These are phyloP conservation scores for Platyrinchus mystaceus DNA, from an alignment of 2,797 vertebrate genomes.

Conservation along the genomic window DNA sequence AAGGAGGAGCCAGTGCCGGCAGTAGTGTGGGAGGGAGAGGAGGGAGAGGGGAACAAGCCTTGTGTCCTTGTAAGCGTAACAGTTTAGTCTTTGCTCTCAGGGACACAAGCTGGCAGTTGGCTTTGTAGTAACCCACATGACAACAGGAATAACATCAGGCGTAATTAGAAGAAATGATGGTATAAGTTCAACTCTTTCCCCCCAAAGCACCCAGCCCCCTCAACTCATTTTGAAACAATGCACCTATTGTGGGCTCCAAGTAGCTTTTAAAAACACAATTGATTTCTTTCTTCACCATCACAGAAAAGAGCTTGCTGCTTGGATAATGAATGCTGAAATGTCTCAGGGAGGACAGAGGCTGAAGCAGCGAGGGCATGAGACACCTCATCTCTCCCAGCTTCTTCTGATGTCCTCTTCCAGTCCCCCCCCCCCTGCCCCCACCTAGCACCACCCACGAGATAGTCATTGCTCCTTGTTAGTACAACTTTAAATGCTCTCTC, in stretches of 20 bases:
- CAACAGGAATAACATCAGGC: slow-evolving; percentile 71
- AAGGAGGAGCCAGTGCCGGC: neutral
- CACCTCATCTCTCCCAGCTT: neutral
- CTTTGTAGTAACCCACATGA: slow-evolving; percentile 71
- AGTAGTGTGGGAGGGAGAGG: neutral
- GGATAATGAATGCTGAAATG: slow-evolving; percentile 59
- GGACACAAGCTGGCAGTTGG: slow-evolving; percentile 61
- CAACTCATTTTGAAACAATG: slow-evolving; percentile 71
- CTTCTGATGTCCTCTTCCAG: slow-evolving; percentile 46
- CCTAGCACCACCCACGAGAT: neutral
- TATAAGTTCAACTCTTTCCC: slow-evolving; percentile 58
- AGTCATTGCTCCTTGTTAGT: slow-evolving; percentile 49
- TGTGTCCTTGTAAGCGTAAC: slow-evolving; percentile 50
- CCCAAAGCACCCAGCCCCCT: slow-evolving; percentile 56
- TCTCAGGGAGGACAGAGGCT: slow-evolving; percentile 12
- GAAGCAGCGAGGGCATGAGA: neutral
- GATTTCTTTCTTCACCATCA: slow-evolving; percentile 63
- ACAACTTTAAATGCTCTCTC: slow-evolving; percentile 54
- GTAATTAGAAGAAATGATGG: slow-evolving; percentile 74
- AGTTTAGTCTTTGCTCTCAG: slow-evolving; percentile 68
- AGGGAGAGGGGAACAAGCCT: slow-evolving; percentile 10
- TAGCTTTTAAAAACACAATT: slow-evolving; percentile 64
- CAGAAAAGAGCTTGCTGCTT: slow-evolving; percentile 61
- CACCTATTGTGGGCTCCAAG: slow-evolving; percentile 67
- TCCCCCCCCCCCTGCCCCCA: neutral